Evolutionary conservation across 2,113 vertebrate species (phyloP).

Genomic region (Donacobius atricapilla): DNA sequence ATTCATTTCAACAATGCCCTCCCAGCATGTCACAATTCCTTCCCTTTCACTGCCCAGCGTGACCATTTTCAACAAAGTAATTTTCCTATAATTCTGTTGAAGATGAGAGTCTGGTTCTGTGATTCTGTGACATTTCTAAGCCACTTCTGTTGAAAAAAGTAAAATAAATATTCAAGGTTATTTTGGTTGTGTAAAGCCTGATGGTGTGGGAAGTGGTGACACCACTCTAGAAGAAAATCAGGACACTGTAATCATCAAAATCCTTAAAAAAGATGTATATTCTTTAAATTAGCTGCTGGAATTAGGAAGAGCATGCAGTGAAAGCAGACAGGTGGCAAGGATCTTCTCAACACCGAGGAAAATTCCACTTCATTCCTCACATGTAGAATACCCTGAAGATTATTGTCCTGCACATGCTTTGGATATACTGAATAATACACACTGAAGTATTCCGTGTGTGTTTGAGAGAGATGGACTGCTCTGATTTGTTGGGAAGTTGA

Average conservation of each 20-base stretch:
- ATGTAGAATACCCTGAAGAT: not conserved
- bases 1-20: not conserved
- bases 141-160: not conserved
- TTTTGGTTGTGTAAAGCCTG: not conserved
- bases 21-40: not conserved
- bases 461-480: not conserved
- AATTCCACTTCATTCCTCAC: not conserved
- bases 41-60: not conserved
- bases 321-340: not conserved
- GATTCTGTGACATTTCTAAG: not conserved
- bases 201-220: conserved; percentile 51
- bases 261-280: not conserved
- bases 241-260: not conserved
- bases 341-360: not conserved
- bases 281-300: not conserved
- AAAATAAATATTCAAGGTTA: not conserved
- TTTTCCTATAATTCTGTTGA: not conserved
- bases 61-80: not conserved
- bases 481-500: not conserved
- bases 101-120: not conserved
- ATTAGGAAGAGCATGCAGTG: not conserved
- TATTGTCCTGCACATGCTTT: not conserved
- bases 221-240: not conserved
- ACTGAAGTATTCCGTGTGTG: not conserved
- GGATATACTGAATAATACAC: not conserved